Conservation (phyloP, 2,797 vertebrate species). For the Brachyrhaphis roseni region DNA sequence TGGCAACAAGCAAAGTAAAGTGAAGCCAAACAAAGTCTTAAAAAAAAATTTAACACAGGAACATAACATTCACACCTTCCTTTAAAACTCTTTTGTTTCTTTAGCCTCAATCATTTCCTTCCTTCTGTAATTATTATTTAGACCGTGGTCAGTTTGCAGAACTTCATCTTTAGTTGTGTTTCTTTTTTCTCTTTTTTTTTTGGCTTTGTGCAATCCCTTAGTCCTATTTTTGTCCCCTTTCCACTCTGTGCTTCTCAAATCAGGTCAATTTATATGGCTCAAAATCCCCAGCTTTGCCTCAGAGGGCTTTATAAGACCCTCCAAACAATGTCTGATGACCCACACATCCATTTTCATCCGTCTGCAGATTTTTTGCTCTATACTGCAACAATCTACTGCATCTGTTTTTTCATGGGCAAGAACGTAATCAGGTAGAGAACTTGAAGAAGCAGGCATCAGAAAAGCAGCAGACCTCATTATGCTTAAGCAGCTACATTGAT, state of each 20-base stretch:
- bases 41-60: not conserved
- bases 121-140: slow-evolving; percentile 21
- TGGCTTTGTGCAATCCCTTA: not conserved
- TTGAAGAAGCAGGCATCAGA: not conserved
- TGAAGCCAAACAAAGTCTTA: not conserved
- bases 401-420: not conserved
- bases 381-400: not conserved
- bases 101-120: slow-evolving; percentile 22
- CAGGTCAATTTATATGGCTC: slow-evolving; percentile 7
- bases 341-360: slow-evolving; percentile 17
- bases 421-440: not conserved
- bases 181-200: slow-evolving; percentile 1
- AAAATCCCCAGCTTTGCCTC: slow-evolving; percentile 15
- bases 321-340: slow-evolving; percentile 16
- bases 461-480: not conserved
- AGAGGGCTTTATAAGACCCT: slow-evolving; percentile 2
- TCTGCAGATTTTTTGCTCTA: slow-evolving; percentile 2
- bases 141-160: slow-evolving; percentile 7
- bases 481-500: not conserved
- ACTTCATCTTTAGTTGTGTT: not conserved
- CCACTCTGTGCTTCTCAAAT: slow-evolving; percentile 18
- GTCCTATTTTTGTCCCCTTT: slow-evolving; percentile 10
- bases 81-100: not conserved
- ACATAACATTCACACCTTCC: slow-evolving; percentile 10
- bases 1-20: slow-evolving; percentile 23